Evolutionary conservation across 2,113 vertebrate species (phyloP).

Genomic region (Ctenodactylus gundi): DNA sequence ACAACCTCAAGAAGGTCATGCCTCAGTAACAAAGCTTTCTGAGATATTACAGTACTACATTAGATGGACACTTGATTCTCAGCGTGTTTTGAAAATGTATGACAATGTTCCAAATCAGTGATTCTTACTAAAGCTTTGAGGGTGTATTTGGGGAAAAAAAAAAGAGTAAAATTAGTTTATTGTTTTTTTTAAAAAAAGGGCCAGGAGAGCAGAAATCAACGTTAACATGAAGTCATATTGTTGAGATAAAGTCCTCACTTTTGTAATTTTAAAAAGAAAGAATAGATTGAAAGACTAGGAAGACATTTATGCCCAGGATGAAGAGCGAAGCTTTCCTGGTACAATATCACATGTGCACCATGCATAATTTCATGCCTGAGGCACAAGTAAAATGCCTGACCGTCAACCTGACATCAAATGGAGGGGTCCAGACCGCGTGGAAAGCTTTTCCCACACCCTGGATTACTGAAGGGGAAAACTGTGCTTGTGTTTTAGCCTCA

Average conservation of each 20-base stretch:
- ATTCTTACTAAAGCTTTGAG: slow-evolving; percentile 7
- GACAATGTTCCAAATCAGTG: slow-evolving; percentile 23
- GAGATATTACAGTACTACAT: not conserved
- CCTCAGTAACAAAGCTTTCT: not conserved
- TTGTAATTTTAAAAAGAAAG: slow-evolving; percentile 2
- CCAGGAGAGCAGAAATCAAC: slow-evolving; percentile 1
- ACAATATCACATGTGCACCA: fast-evolving
- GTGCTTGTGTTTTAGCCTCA: not conserved
- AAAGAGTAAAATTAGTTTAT: not conserved
- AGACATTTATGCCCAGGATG: not conserved
- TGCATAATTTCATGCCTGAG: not conserved
- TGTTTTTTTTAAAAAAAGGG: slow-evolving; percentile 13
- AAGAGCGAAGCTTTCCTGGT: not conserved
- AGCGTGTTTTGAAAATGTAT: not conserved
- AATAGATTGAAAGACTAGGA: not conserved
- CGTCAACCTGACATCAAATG: not conserved
- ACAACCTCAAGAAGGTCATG: not conserved
- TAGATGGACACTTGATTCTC: not conserved
- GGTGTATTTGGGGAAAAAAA: not conserved
- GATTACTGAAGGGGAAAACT: not conserved
- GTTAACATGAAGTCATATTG: not conserved
- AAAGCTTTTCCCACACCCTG: not conserved
- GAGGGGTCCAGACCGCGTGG: fast-evolving
- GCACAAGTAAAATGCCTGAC: not conserved
- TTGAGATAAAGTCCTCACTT: not conserved